Evolutionary conservation across 2,888 invertebrate species (phyloP), one percentile per base, ranked within the genome.

Genomic region (Ectobius pallidus): DNA sequence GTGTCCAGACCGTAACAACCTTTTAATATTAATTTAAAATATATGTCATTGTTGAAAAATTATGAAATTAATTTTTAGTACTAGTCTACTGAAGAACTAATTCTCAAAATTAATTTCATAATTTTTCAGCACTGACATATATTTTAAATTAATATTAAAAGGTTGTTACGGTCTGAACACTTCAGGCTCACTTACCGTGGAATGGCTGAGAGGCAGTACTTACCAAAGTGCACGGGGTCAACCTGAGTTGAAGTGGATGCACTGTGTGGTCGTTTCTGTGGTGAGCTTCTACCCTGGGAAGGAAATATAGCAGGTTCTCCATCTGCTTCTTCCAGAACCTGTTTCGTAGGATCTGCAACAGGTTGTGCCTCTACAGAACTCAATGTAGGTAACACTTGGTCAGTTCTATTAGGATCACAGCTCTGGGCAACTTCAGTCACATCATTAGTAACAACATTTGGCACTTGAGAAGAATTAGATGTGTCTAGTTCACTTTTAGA

Each of bases 161-260:
- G n/a, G n/a, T n/a, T n/a, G n/a, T n/a, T n/a, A n/a, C n/a, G n/a
- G n/a, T n/a, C n/a, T n/a, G n/a, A n/a, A n/a, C n/a, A n/a, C n/a
- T n/a, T n/a, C n/a, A n/a, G n/a, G n/a, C n/a, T n/a, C n/a, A n/a
- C n/a, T n/a, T n/a, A n/a, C n/a, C n/a, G n/a, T n/a, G n/a, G n/a
- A n/a, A n/a, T n/a, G n/a, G n/a, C n/a, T n/a, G n/a, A n/a, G n/a
- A n/a, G n/a, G n/a, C n/a, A n/a, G n/a, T n/a, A 80, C 87, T 87
- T 85, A 94, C 94, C 93, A 80, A 94, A 94, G 84, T 93, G 91
- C 86, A 92, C 91, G 62, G 91, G 91, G 83, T 94, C 94, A 78
- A 93, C 92, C 87, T 94, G 94, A 9, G 92, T 92, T 77, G 92
- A 91, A 61, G 92, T 92, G 44, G 92, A 91, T 77, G 93, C 90